A percentile compares a stretch with the other conserved stretches of the same genome.
phyloP scores from a whole-genome alignment of 2,888 invertebrate species.

The Dioctria rufipes region DNA sequence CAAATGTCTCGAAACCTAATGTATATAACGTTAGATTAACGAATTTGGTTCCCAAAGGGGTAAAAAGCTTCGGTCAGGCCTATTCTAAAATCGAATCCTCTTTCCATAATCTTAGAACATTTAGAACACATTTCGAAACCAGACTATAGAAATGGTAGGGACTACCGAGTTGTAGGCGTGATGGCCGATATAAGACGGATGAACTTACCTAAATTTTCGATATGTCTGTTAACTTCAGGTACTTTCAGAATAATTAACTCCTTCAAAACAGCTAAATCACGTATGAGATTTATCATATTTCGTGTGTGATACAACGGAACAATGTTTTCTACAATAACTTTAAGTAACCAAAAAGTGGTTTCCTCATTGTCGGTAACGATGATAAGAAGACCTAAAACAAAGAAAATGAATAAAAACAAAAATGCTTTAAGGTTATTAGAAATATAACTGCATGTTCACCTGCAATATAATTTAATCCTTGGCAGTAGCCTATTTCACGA shows the following conservation, averaged over 20 bases:
- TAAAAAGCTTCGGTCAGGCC: too few species aligned
- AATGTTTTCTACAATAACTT: conserved; percentile 88
- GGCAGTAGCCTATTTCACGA: conserved; percentile 91
- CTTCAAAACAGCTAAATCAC: conserved; percentile 91
- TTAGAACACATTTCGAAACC: too few species aligned
- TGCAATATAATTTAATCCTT: conserved; percentile 91
- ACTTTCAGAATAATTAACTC: conserved; percentile 87
- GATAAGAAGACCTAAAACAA: conserved; percentile 79
- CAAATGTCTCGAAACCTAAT: too few species aligned
- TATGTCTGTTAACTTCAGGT: conserved; percentile 86
- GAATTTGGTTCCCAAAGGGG: too few species aligned
- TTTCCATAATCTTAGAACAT: too few species aligned
- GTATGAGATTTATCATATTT: conserved; percentile 90
- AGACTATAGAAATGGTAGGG: too few species aligned
- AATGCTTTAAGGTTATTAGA: background rate
- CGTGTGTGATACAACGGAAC: conserved; percentile 91
- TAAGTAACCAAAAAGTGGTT: conserved; percentile 92
- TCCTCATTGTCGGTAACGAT: conserved; percentile 92
- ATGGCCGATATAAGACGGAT: background rate
- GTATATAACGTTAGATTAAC: too few species aligned
- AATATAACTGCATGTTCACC: conserved; percentile 1
- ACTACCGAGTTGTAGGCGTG: background rate
- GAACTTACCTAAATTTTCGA: conserved; percentile 80
- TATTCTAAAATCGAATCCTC: too few species aligned
- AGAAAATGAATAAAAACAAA: background rate